These are phyloP conservation scores for Scaptomyza tumidula DNA, from an alignment of 2,888 invertebrate genomes.

Conservation along the genomic window DNA sequence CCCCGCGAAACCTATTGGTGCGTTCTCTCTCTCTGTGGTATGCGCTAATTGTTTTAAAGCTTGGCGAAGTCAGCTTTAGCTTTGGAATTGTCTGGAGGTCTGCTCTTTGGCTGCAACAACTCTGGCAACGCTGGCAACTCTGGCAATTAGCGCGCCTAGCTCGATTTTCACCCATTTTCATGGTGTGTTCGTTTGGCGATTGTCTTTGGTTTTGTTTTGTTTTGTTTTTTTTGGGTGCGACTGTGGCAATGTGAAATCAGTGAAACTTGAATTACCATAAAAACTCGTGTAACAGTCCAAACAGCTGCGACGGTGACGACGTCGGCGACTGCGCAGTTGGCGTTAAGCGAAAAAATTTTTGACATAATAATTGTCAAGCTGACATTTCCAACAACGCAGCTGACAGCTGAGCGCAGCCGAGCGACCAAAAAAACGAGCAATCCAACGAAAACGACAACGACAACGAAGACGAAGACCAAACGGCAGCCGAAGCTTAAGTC, in stretches of 20 bases:
- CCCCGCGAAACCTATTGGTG: constrained; percentile 22
- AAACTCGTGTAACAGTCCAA: constrained; percentile 77
- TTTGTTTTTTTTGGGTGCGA: constrained; percentile 76
- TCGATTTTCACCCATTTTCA: constrained; percentile 60
- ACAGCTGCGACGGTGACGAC: constrained; percentile 60
- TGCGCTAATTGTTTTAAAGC: constrained; percentile 80
- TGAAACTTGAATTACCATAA: constrained; percentile 80
- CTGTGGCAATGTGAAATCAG: constrained; percentile 69
- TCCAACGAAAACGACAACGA: constrained; percentile 1
- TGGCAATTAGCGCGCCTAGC: constrained; percentile 70
- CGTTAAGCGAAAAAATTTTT: constrained; percentile 69
- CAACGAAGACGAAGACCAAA: constrained; percentile 1
- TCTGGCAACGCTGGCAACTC: neutral
- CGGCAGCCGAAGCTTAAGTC: constrained; percentile 14
- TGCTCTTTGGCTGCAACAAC: neutral
- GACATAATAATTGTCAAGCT: constrained; percentile 83
- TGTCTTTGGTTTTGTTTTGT: constrained; percentile 5
- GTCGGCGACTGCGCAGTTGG: constrained; percentile 58
- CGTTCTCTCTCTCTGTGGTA: constrained; percentile 60
- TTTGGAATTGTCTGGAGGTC: too few species aligned
- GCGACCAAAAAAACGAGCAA: constrained; percentile 17
- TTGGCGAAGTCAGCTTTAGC: constrained; percentile 14
- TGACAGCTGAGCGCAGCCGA: constrained; percentile 71
- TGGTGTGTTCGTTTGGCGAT: constrained; percentile 12
- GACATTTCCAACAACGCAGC: constrained; percentile 81